These are phyloP conservation scores for Ptychodera flava DNA, from an alignment of 35 echinoderm and acorn worm genomes.

Conservation along the genomic window DNA sequence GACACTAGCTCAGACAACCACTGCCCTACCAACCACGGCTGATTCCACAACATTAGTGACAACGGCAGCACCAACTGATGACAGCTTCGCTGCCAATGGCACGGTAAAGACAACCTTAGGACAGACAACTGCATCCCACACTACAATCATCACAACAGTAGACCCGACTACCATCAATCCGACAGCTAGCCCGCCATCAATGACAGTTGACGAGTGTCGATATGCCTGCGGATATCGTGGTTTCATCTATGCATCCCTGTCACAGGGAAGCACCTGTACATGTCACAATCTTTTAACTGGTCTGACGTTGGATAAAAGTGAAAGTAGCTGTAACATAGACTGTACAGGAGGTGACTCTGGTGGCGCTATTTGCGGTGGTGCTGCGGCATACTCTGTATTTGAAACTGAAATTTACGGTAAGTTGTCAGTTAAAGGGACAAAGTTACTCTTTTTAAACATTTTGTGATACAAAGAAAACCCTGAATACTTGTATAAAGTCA, in stretches of 20 bases:
- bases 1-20: neutral
- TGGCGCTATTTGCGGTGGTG: slow-evolving; percentile 56
- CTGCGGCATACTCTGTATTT: slow-evolving; percentile 28
- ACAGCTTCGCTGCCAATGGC: neutral
- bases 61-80: neutral
- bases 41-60: neutral
- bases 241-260: slow-evolving; percentile 40
- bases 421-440: neutral
- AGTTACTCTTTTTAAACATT: no score
- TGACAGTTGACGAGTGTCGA: slow-evolving; percentile 50
- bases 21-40: neutral
- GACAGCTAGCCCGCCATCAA: slow-evolving; percentile 31
- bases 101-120: neutral
- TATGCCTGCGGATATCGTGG: slow-evolving; percentile 33
- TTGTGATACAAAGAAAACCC: no score
- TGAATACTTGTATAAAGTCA: no score
- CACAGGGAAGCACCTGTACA: slow-evolving; percentile 31
- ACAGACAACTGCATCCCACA: neutral
- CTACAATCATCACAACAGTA: neutral
- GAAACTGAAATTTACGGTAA: slow-evolving; percentile 37
- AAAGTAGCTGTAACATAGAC: slow-evolving; percentile 25
- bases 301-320: slow-evolving; percentile 18
- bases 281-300: slow-evolving; percentile 31
- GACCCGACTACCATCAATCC: slow-evolving; percentile 24
- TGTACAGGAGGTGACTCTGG: slow-evolving; percentile 54